These are phyloP conservation scores for Hyles euphorbiae DNA, from an alignment of 1,140 invertebrate genomes.

Conservation along the genomic window DNA sequence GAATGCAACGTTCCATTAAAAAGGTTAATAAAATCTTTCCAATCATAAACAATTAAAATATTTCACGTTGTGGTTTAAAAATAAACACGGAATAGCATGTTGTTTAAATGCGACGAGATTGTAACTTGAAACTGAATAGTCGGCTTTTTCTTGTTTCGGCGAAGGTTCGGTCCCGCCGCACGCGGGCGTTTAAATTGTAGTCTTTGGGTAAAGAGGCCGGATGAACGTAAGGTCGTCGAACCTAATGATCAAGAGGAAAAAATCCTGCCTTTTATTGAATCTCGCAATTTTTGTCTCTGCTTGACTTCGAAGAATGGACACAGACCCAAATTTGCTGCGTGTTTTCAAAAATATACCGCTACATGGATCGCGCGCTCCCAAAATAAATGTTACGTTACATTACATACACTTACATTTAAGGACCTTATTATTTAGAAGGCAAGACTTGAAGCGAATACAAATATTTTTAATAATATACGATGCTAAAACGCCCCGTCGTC, in stretches of 20 bases:
- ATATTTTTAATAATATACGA: slow-evolving; percentile 5
- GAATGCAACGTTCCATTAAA: too few relatives aligned
- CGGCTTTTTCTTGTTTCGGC: slow-evolving; percentile 19
- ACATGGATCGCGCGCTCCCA: slow-evolving; percentile 39
- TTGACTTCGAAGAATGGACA: slow-evolving; percentile 53
- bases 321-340: slow-evolving; percentile 29
- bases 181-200: slow-evolving; percentile 11
- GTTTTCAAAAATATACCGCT: slow-evolving; percentile 50
- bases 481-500: too few relatives aligned
- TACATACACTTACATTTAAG: slow-evolving; percentile 29
- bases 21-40: too few relatives aligned
- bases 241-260: slow-evolving; percentile 42
- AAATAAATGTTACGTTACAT: slow-evolving; percentile 45
- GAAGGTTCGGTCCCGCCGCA: slow-evolving; percentile 5
- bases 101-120: neutral
- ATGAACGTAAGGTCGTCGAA: slow-evolving; percentile 34
- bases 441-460: slow-evolving; percentile 5
- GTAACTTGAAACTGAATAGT: slow-evolving; percentile 1
- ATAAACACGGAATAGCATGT: neutral
- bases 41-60: too few relatives aligned
- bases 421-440: slow-evolving; percentile 17
- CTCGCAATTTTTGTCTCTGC: slow-evolving; percentile 44
- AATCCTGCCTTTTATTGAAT: slow-evolving; percentile 44
- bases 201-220: slow-evolving; percentile 10
- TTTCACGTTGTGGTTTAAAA: too few relatives aligned